Percentiles rank a stretch among this genome's conserved stretches.
These are phyloP conservation scores for Aurelia coerulea DNA, from an alignment of 30 jellyfish, hydroid and myxozoan genomes.

Conservation along the genomic window DNA sequence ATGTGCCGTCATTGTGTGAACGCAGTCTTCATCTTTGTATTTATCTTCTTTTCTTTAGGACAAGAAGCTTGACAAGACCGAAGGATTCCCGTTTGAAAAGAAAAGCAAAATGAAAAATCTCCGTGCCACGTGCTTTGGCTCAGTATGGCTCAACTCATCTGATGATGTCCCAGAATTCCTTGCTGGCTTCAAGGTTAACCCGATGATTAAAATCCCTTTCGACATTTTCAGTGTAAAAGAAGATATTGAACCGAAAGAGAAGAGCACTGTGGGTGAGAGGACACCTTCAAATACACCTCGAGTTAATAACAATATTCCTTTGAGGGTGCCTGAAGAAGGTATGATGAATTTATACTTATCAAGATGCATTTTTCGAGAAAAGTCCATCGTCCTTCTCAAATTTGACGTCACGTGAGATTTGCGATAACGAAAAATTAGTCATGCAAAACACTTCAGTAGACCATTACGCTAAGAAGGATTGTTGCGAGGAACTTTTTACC, in stretches of 20 bases:
- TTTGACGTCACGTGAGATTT: no score
- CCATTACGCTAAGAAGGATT: no score
- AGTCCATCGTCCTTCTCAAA: no score
- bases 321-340: constrained; percentile 91
- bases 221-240: constrained; percentile 40
- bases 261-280: constrained; percentile 12
- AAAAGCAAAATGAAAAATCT: constrained; percentile 43
- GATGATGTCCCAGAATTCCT: constrained; percentile 57
- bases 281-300: constrained; percentile 25
- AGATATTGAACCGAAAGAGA: constrained; percentile 13
- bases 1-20: no score
- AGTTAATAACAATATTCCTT: constrained; percentile 28
- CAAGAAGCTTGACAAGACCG: constrained; percentile 61
- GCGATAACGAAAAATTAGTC: no score
- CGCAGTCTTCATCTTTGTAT: no score
- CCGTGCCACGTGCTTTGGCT: constrained; percentile 65
- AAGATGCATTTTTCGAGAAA: no score
- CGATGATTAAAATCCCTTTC: constrained; percentile 30
- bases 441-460: no score
- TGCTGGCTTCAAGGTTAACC: constrained; percentile 32
- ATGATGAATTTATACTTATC: neutral
- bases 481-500: no score
- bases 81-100: constrained; percentile 64
- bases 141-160: constrained; percentile 50
- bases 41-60: constrained; percentile 16